Conservation (phyloP, 2,888 invertebrate genomes). For the Myopa tessellatipennis region DNA sequence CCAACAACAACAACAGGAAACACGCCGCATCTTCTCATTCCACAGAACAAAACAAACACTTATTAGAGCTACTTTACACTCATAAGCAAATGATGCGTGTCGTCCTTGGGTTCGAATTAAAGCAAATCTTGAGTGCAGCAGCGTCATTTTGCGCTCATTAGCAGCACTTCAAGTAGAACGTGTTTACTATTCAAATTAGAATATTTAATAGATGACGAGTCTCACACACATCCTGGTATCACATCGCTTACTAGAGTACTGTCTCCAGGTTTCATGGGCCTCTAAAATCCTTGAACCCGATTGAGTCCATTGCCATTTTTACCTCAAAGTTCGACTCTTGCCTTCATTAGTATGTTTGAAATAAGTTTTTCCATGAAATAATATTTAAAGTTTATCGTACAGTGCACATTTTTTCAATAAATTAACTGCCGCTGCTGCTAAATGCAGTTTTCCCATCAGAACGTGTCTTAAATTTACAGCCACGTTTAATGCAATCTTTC, state of each 20-base stretch:
- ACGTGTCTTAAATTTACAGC: background rate
- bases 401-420: background rate
- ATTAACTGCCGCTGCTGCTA: background rate
- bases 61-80: background rate
- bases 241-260: no score
- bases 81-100: background rate
- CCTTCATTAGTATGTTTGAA: no score
- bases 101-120: background rate
- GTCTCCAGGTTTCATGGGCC: no score
- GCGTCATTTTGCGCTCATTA: constrained; percentile 1
- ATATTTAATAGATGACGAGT: no score
- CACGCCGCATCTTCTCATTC: background rate
- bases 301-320: no score
- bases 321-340: no score
- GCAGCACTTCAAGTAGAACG: background rate
- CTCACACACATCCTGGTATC: no score
- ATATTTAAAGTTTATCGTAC: background rate
- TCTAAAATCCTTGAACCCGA: no score
- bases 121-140: background rate
- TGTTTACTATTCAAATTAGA: no score
- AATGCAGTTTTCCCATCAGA: background rate
- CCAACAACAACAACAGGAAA: background rate
- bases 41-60: background rate
- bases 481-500: constrained; percentile 3
- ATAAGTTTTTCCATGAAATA: no score